A percentile compares a stretch with the other conserved stretches of the same genome.
Conservation (phyloP, 2,113 vertebrate species). For the Neogobius melanostomus region DNA sequence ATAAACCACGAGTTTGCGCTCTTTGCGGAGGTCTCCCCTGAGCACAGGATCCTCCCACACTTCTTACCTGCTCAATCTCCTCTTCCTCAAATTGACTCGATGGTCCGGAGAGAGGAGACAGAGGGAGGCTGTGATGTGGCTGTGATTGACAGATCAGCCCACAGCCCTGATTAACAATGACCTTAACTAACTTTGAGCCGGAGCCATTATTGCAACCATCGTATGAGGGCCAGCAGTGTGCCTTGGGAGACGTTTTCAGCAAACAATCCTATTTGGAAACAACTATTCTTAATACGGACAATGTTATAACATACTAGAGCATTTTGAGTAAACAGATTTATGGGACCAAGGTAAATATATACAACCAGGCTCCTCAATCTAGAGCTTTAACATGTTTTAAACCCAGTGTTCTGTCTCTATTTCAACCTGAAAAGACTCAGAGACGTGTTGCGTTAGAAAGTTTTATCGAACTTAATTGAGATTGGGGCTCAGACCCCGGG, state of each 20-base stretch:
- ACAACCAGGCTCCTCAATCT: too few relatives aligned
- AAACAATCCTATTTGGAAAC: neutral
- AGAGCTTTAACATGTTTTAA: too few relatives aligned
- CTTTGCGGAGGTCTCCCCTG: conserved; percentile 1
- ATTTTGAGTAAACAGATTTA: too few relatives aligned
- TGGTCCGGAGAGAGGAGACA: conserved; percentile 1
- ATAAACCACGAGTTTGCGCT: neutral
- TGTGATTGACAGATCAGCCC: conserved; percentile 5
- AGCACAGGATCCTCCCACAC: neutral
- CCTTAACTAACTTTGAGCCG: conserved; percentile 8
- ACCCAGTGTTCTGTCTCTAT: too few relatives aligned
- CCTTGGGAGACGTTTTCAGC: neutral
- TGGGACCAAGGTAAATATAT: too few relatives aligned
- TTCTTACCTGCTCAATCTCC: conserved; percentile 5
- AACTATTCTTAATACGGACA: too few relatives aligned
- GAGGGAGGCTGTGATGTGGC: neutral
- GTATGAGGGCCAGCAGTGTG: neutral
- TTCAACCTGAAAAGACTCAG: too few relatives aligned
- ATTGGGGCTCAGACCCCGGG: too few relatives aligned
- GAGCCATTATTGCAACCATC: neutral
- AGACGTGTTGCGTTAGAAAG: too few relatives aligned
- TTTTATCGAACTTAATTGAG: too few relatives aligned
- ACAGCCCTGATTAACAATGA: conserved; percentile 11
- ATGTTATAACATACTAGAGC: too few relatives aligned
- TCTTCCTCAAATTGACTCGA: neutral